A percentile compares a stretch with the other conserved stretches of the same genome.
phyloP scores from a whole-genome alignment of 2,113 vertebrate genomes.

The Cyanoramphus novaezelandiae region DNA sequence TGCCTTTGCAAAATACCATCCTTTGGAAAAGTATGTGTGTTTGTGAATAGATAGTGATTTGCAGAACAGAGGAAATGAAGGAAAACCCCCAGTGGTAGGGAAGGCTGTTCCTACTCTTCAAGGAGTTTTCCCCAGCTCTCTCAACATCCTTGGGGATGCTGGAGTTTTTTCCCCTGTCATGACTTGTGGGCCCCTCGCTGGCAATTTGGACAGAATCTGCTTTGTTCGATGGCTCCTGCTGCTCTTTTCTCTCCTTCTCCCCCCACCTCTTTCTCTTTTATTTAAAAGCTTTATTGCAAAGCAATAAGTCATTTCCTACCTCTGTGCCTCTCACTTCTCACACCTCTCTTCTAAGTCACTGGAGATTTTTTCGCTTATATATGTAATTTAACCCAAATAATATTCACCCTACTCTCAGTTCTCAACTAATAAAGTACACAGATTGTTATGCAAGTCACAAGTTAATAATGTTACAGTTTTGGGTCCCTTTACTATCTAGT shows the following conservation, averaged over 20 bases:
- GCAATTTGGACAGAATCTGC: slow-evolving; percentile 45
- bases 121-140: background rate
- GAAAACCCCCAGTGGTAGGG: background rate
- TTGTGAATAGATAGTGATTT: background rate
- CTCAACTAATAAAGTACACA: slow-evolving; percentile 13
- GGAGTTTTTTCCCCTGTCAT: background rate
- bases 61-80: background rate
- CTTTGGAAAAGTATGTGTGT: background rate
- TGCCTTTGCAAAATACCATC: background rate
- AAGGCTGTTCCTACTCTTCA: background rate
- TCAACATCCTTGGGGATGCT: background rate
- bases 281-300: slow-evolving; percentile 50
- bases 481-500: background rate
- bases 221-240: slow-evolving; percentile 59
- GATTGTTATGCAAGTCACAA: background rate
- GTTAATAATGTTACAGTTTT: background rate
- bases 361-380: background rate
- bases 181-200: slow-evolving; percentile 32
- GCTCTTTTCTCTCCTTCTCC: slow-evolving; percentile 37
- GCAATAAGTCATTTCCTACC: slow-evolving; percentile 46
- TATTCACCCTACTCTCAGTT: background rate
- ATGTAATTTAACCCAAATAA: background rate
- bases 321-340: background rate
- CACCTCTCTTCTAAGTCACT: background rate
- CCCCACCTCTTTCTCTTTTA: slow-evolving; percentile 3